These are phyloP conservation scores for Blera fallax DNA, from an alignment of 2,888 invertebrate species.

Conservation along the genomic window DNA sequence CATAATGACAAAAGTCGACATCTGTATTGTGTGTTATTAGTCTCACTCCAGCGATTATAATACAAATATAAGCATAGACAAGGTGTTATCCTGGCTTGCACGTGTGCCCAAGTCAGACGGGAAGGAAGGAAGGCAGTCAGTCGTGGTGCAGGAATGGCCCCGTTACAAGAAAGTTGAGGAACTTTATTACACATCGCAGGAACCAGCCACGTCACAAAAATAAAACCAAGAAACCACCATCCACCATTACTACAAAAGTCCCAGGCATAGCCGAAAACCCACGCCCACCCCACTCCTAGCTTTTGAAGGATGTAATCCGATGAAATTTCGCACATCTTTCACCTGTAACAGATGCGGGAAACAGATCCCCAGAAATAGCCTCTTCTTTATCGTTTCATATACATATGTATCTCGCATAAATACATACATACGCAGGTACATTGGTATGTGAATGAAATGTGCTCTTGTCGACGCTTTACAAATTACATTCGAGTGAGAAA, in stretches of 20 bases:
- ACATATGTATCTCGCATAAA: constrained; percentile 2
- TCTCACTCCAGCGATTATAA: not conserved
- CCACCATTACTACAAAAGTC: not conserved
- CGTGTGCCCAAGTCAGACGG: constrained; percentile 21
- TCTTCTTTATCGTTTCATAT: constrained; percentile 38
- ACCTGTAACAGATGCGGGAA: constrained; percentile 71
- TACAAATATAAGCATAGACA: constrained; percentile 9
- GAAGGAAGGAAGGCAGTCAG: not conserved
- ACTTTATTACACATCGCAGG: constrained; percentile 41
- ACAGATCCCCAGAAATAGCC: constrained; percentile 43
- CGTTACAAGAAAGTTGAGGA: constrained; percentile 15
- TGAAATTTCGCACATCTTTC: constrained; percentile 69
- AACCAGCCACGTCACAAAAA: constrained; percentile 2
- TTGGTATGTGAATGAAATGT: constrained; percentile 42
- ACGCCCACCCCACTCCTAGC: not conserved
- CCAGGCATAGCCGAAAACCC: not conserved
- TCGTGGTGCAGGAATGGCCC: not conserved
- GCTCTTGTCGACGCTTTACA: constrained; percentile 56
- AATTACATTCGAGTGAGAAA: constrained; percentile 46
- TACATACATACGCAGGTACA: not conserved
- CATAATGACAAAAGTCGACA: constrained; percentile 47
- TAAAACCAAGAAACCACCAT: constrained; percentile 13
- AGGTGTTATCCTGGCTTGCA: constrained; percentile 47
- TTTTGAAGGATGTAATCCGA: constrained; percentile 52
- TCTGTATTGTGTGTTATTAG: constrained; percentile 39